Base-by-base conservation (phyloP, 2,888 invertebrate species). In the Epistrophe grossulariae region DNA sequence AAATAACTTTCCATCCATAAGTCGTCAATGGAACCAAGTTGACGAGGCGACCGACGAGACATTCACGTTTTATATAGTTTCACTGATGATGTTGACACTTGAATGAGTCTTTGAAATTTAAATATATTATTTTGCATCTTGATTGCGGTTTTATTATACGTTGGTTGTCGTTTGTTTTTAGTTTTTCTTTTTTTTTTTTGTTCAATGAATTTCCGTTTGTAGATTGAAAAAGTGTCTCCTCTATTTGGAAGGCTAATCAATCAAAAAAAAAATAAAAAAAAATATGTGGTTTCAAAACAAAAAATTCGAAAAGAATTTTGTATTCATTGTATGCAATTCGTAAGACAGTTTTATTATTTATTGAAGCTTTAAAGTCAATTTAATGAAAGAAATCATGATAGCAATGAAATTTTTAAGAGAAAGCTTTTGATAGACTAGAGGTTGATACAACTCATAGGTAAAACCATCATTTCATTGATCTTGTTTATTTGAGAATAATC, bases 211-310 rank as follows among this genome's bases (percentile, higher is more conserved):
- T 60, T 55, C 60, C 62, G 57, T 70, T 80, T 74, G 24, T 40
- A 28, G 43, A 15, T 55, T 60, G 17, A 62, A 71, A 55, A 35
- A 71, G 13, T 38, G 76, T 55, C 43, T 68, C 35, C 40, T 59
- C 4, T 40, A 78, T 78, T 78, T 79, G 79, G 45, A 38, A 83
- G 50, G 79, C 83, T 55, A 83, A 79, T 83, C 79, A 79, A 68
- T 79, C 68, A 79, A 73, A 72, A n/a, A n/a, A n/a, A 40, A 24
- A n/a, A n/a, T 13, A 40, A 24, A 24, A 24, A 24, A 24, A 24
- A 52, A 24, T 15, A n/a, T 52, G 55, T 38, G 52, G 52, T 70
- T 55, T 70, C 28, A 7, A 28, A 28, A 55, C 40, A 28, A 24
- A 24, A 24, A 7, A 38, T 40, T 52, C 19, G 17, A 50, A 31